Evolutionary conservation across 1,140 invertebrate species (phyloP).

Genomic region (Plodia interpunctella): DNA sequence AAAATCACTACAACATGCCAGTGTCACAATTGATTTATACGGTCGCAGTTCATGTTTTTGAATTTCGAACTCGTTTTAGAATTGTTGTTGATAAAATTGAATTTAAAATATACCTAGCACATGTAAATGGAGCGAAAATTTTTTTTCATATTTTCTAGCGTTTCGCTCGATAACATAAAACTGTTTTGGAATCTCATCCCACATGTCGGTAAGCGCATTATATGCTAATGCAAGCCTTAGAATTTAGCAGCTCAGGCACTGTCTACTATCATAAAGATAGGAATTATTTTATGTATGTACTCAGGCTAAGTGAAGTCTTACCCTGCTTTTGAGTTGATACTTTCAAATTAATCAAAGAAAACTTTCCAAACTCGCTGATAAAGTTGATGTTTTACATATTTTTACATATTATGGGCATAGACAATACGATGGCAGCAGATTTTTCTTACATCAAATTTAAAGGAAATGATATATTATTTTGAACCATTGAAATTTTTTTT

Average conservation of each 20-base stretch:
- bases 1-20: not conserved
- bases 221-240: too few relatives aligned
- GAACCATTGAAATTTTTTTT: too few relatives aligned
- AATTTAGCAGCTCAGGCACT: too few relatives aligned
- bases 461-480: too few relatives aligned
- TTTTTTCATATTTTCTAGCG: too few relatives aligned
- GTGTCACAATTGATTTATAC: not conserved
- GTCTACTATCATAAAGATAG: not conserved
- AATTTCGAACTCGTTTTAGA: not conserved
- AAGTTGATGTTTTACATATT: not conserved
- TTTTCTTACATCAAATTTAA: too few relatives aligned
- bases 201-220: too few relatives aligned
- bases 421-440: too few relatives aligned
- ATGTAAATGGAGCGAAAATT: too few relatives aligned
- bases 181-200: too few relatives aligned
- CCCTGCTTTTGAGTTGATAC: not conserved
- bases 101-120: too few relatives aligned
- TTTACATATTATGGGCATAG: not conserved
- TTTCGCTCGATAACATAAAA: too few relatives aligned
- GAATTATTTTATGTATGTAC: not conserved
- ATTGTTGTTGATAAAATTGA: not conserved
- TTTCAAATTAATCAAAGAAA: not conserved
- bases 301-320: not conserved
- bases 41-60: not conserved
- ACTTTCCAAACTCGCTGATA: not conserved